Evolutionary conservation across 1,140 invertebrate species (phyloP).

Genomic region (Cyclargus thomasi): DNA sequence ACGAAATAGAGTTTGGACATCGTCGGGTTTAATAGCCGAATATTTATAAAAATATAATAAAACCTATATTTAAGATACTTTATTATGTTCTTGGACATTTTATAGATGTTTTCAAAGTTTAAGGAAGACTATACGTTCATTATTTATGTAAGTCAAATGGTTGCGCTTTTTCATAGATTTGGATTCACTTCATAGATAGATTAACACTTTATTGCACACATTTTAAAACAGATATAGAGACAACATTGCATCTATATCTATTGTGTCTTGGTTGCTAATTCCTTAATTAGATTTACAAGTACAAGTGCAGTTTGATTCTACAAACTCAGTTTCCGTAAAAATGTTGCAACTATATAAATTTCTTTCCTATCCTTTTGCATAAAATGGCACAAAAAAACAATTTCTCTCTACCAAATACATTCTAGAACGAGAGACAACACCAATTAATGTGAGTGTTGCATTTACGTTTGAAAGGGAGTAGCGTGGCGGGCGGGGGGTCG

Average conservation of each 20-base stretch:
- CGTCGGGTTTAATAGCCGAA: not conserved
- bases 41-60: not conserved
- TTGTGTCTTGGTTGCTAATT: no score
- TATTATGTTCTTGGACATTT: not conserved
- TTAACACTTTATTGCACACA: no score
- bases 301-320: no score
- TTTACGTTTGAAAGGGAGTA: conserved; percentile 19
- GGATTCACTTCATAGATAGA: no score
- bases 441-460: conserved; percentile 9
- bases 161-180: no score
- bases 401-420: not conserved
- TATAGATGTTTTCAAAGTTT: not conserved
- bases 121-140: no score
- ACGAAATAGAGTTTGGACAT: conserved; percentile 13
- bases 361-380: not conserved
- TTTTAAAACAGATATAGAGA: no score
- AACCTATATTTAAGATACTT: not conserved
- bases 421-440: not conserved
- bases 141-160: no score
- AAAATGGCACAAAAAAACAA: not conserved
- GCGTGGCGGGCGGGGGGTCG: conserved; percentile 11
- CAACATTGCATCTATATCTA: no score
- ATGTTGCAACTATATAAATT: no score
- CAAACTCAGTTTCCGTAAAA: no score
- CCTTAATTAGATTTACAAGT: no score